Percentiles rank a stretch among this genome's conserved stretches.
These are phyloP conservation scores for Rhea pennata DNA, from an alignment of 2,113 vertebrate genomes.

Conservation along the genomic window DNA sequence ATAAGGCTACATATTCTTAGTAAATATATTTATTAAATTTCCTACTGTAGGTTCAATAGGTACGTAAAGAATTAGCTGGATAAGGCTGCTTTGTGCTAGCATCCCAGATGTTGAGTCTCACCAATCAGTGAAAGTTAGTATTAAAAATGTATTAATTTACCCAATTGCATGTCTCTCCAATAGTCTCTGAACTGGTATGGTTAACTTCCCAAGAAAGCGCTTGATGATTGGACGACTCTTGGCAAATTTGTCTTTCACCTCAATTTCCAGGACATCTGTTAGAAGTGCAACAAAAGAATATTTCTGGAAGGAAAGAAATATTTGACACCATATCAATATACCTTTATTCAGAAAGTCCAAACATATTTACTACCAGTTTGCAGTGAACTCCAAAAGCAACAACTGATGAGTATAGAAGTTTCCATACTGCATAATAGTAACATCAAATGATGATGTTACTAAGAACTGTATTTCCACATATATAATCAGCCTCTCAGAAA, in stretches of 20 bases:
- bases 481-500: not conserved
- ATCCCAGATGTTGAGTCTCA: not conserved
- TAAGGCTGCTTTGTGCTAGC: not conserved
- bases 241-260: slow-evolving; percentile 99
- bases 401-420: not conserved
- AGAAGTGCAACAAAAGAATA: slow-evolving; percentile 97
- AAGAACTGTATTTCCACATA: not conserved
- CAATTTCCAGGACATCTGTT: slow-evolving; percentile 97
- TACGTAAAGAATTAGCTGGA: not conserved
- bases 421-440: not conserved
- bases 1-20: not conserved
- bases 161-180: slow-evolving; percentile 92
- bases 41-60: not conserved
- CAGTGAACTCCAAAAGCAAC: not conserved
- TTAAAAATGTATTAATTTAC: slow-evolving; percentile 74
- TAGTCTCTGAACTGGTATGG: slow-evolving; percentile 94
- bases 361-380: not conserved
- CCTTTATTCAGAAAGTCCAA: not conserved
- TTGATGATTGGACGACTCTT: slow-evolving; percentile 99
- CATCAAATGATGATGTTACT: not conserved
- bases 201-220: slow-evolving; percentile 96
- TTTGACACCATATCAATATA: slow-evolving; percentile 46
- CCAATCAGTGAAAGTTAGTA: not conserved
- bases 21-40: not conserved
- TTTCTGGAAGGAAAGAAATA: slow-evolving; percentile 84